phyloP scores from a whole-genome alignment of 2,113 vertebrate genomes.

The Oncorhynchus nerka region DNA sequence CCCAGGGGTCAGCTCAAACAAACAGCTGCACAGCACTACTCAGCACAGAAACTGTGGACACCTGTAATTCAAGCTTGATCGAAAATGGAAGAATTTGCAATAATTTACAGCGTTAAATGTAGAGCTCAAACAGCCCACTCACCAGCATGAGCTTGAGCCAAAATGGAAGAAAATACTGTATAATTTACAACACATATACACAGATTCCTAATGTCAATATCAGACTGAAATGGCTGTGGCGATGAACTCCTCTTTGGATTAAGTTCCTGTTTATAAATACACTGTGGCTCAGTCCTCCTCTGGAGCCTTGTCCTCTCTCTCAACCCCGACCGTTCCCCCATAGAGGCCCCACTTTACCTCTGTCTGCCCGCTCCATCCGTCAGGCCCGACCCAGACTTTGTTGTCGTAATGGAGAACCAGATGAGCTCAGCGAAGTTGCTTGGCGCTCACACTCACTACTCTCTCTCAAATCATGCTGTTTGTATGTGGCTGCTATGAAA shows the following conservation, averaged over 20 bases:
- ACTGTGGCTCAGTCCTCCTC: constrained; percentile 21
- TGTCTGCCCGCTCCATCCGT: constrained; percentile 31
- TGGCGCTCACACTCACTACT: not conserved
- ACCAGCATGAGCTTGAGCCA: not conserved
- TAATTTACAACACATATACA: not conserved
- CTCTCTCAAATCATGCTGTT: not conserved
- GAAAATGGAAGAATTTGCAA: not conserved
- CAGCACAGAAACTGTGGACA: no score
- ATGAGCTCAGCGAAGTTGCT: constrained; percentile 33
- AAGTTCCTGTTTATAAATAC: constrained; percentile 18
- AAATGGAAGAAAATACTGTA: not conserved
- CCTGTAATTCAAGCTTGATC: not conserved
- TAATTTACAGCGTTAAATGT: not conserved
- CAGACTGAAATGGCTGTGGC: not conserved
- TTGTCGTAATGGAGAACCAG: constrained; percentile 33
- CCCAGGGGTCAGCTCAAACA: not conserved
- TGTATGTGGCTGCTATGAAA: no score
- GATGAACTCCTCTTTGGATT: not conserved
- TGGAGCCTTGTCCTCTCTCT: constrained; percentile 26
- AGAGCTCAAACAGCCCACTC: not conserved
- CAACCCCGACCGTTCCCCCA: constrained; percentile 16
- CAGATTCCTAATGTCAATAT: not conserved
- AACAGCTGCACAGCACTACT: no score
- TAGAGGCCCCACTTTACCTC: constrained; percentile 33
- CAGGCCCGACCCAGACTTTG: constrained; percentile 16